Conservation (phyloP, 2,888 invertebrate genomes). For the Plebejus melissa region DNA sequence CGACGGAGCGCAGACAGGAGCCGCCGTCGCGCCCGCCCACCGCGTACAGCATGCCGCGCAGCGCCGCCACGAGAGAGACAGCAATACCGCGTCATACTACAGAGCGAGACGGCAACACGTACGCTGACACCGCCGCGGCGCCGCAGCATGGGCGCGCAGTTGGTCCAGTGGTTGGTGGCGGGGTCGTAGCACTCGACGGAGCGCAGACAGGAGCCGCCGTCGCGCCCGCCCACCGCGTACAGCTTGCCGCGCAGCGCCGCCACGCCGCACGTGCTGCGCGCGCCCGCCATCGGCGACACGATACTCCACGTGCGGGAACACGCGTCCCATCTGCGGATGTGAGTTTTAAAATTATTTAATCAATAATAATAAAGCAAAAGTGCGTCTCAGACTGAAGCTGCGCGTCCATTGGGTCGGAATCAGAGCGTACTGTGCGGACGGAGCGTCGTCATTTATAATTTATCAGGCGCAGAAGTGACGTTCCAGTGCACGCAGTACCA, state of each 20-base stretch:
- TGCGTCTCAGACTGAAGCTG: no score
- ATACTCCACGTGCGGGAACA: constrained; percentile 92
- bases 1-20: constrained; percentile 93
- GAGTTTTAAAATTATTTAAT: not conserved
- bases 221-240: constrained; percentile 95
- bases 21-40: constrained; percentile 96
- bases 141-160: constrained; percentile 92
- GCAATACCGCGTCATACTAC: not conserved
- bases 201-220: constrained; percentile 93
- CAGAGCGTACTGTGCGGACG: no score
- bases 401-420: no score
- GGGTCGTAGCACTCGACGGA: constrained; percentile 94
- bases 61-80: constrained; percentile 76
- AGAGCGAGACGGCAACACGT: constrained; percentile 43
- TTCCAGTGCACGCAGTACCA: no score
- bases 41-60: constrained; percentile 91
- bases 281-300: constrained; percentile 93
- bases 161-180: constrained; percentile 85
- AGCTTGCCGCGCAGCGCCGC: constrained; percentile 90
- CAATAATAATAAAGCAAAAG: no score
- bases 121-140: constrained; percentile 94
- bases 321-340: constrained; percentile 88
- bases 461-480: no score
- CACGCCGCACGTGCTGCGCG: constrained; percentile 94
- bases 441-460: no score